Evolutionary conservation across 1,140 invertebrate genomes (phyloP).

Genomic region (Druon quercuslanigerum): DNA sequence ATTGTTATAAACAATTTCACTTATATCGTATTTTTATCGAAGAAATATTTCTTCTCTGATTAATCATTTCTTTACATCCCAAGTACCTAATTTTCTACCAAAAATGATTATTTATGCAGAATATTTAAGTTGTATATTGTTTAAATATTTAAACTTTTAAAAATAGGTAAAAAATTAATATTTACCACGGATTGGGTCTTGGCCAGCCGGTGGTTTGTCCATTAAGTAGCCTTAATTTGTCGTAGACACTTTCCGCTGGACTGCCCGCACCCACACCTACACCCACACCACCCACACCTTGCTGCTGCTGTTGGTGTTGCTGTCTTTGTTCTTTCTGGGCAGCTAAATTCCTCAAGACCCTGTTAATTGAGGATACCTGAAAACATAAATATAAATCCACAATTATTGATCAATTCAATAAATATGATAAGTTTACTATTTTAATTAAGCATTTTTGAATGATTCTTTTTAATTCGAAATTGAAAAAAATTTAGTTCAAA

Average conservation of each 20-base stretch:
- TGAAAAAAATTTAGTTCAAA: background rate
- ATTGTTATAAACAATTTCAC: too few relatives aligned
- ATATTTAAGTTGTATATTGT: too few relatives aligned
- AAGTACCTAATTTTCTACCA: too few relatives aligned
- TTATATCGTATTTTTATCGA: too few relatives aligned
- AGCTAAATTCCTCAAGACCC: constrained; percentile 95
- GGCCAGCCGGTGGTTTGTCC: constrained; percentile 83
- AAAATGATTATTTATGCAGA: too few relatives aligned
- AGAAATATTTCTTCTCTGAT: too few relatives aligned
- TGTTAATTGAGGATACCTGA: constrained; percentile 98
- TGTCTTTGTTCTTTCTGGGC: constrained; percentile 76
- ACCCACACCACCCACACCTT: constrained; percentile 69
- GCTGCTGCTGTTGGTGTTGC: constrained; percentile 70
- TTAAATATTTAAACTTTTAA: too few relatives aligned
- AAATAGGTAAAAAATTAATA: constrained; percentile 34
- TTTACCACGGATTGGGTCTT: constrained; percentile 78
- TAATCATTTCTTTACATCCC: too few relatives aligned
- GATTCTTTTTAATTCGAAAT: background rate
- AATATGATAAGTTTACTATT: background rate
- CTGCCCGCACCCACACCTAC: constrained; percentile 72
- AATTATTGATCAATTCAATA: background rate
- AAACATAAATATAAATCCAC: constrained; percentile 48
- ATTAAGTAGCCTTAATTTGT: constrained; percentile 89
- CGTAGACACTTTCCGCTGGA: constrained; percentile 83
- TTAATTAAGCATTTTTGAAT: background rate